Percentiles rank a stretch among this genome's conserved stretches.
Conservation (phyloP, 2,888 invertebrate species). For the Entomobrya proxima region DNA sequence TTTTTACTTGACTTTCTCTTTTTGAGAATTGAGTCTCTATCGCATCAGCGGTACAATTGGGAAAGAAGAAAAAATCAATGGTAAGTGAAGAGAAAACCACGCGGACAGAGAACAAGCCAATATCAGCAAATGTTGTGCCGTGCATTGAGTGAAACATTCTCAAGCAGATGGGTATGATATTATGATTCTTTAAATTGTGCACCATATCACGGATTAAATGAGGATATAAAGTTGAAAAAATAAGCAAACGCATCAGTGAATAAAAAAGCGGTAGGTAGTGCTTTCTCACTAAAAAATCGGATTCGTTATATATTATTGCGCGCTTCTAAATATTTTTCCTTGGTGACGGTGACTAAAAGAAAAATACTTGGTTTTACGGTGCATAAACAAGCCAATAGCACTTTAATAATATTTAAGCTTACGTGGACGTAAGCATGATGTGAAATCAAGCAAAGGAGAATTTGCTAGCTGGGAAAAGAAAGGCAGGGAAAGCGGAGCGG, state of each 20-base stretch:
- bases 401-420: too few relatives aligned
- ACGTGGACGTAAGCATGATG: too few relatives aligned
- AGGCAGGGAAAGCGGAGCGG: neutral
- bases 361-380: neutral
- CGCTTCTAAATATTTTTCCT: too few relatives aligned
- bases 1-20: constrained; percentile 2
- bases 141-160: too few relatives aligned
- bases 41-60: neutral
- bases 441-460: too few relatives aligned
- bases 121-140: too few relatives aligned
- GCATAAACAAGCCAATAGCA: too few relatives aligned
- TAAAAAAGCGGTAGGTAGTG: neutral
- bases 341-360: too few relatives aligned
- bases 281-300: neutral
- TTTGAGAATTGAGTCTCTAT: neutral
- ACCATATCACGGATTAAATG: neutral
- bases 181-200: neutral
- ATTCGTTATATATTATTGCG: too few relatives aligned
- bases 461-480: too few relatives aligned
- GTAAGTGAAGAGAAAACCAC: neutral
- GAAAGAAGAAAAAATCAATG: constrained; percentile 11
- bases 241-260: neutral
- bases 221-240: neutral
- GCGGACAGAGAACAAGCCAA: too few relatives aligned
- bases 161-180: too few relatives aligned